A percentile compares a stretch with the other conserved stretches of the same genome.
These are phyloP conservation scores for Pseudorhombus dupliciocellatus DNA, from an alignment of 2,113 vertebrate species.

Conservation along the genomic window DNA sequence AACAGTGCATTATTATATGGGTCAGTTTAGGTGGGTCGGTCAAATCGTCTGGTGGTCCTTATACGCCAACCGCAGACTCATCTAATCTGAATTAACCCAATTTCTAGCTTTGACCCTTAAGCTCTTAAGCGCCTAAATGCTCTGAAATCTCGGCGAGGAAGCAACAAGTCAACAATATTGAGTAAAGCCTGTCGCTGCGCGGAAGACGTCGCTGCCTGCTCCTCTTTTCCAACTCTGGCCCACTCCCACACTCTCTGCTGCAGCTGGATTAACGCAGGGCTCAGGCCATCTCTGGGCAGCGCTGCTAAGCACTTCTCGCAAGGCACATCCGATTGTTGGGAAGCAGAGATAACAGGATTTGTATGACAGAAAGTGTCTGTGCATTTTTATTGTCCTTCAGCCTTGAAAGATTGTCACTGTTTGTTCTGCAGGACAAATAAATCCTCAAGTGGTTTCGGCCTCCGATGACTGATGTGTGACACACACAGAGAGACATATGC, in stretches of 20 bases:
- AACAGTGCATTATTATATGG: conserved; percentile 1
- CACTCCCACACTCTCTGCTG: conserved; percentile 24
- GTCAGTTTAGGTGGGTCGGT: conserved; percentile 26
- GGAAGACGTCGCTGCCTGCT: conserved; percentile 32
- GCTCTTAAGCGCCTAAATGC: conserved; percentile 69
- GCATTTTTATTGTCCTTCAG: conserved; percentile 33
- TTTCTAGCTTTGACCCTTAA: conserved; percentile 68
- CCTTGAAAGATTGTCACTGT: conserved; percentile 16
- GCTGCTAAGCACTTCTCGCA: conserved; percentile 33
- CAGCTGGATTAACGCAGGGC: conserved; percentile 41
- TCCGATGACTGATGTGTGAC: not conserved
- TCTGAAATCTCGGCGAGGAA: conserved; percentile 59
- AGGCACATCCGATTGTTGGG: conserved; percentile 46
- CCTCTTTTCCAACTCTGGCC: conserved; percentile 32
- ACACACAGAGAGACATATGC: not conserved
- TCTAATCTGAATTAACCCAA: conserved; percentile 75
- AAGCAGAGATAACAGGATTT: conserved; percentile 67
- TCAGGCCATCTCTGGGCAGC: conserved; percentile 40
- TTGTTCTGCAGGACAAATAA: conserved; percentile 30
- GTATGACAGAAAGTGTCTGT: conserved; percentile 33
- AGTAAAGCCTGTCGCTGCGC: conserved; percentile 36
- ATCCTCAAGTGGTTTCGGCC: not conserved
- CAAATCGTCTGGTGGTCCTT: conserved; percentile 52
- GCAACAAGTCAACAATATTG: conserved; percentile 66
- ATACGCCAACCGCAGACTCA: conserved; percentile 17